phyloP scores from a whole-genome alignment of 2,888 invertebrate species.

The Lordiphosa andalusiaca region DNA sequence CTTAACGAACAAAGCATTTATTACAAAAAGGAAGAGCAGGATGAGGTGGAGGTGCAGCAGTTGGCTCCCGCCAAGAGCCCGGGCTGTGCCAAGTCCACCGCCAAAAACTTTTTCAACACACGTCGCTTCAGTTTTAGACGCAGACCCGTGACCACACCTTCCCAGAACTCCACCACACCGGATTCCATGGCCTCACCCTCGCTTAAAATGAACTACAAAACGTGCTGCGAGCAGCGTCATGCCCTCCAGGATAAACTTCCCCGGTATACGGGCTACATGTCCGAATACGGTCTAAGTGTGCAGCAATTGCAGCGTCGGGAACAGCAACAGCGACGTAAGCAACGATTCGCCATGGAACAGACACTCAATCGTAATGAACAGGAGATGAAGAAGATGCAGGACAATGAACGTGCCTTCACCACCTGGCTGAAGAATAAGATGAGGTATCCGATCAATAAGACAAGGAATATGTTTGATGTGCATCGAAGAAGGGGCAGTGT shows the following conservation, averaged over 20 bases:
- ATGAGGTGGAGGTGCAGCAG: neutral
- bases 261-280: conserved; percentile 81
- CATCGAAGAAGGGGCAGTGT: conserved; percentile 47
- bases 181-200: conserved; percentile 19
- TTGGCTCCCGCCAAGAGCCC: neutral
- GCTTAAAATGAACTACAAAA: conserved; percentile 77
- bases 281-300: conserved; percentile 82
- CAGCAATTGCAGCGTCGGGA: conserved; percentile 80
- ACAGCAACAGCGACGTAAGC: conserved; percentile 75
- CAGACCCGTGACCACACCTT: conserved; percentile 38
- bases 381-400: conserved; percentile 80
- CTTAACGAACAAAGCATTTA: conserved; percentile 60
- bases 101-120: conserved; percentile 56
- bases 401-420: conserved; percentile 82
- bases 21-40: conserved; percentile 42
- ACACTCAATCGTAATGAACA: conserved; percentile 79
- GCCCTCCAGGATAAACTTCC: conserved; percentile 80
- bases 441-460: conserved; percentile 79
- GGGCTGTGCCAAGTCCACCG: conserved; percentile 28
- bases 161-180: conserved; percentile 7
- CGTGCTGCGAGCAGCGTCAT: conserved; percentile 80
- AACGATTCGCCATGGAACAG: conserved; percentile 67
- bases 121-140: conserved; percentile 74
- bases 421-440: conserved; percentile 82
- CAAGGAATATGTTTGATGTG: conserved; percentile 79